Evolutionary conservation across 2,888 invertebrate genomes (phyloP).

Genomic region (Serripes groenlandicus): DNA sequence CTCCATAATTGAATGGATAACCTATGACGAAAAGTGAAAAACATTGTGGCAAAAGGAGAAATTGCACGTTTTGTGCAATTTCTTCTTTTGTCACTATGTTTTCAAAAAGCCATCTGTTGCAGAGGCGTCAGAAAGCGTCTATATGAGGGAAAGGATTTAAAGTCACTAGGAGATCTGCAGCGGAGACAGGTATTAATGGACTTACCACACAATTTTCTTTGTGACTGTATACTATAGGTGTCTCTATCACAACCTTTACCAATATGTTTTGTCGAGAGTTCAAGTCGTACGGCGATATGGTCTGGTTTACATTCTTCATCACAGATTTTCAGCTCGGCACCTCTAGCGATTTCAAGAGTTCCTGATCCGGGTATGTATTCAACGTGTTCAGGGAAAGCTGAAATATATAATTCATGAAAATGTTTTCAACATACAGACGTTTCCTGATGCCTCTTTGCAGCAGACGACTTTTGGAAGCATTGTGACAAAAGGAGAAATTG

Average conservation of each 20-base stretch:
- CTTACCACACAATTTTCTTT: slow-evolving; percentile 93
- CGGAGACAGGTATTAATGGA: no score
- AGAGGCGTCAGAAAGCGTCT: no score
- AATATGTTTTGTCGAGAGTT: slow-evolving; percentile 93
- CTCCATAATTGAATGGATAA: no score
- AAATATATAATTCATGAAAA: slow-evolving; percentile 58
- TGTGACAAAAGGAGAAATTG: no score
- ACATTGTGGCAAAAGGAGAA: no score
- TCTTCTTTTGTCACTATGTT: no score
- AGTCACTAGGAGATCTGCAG: no score
- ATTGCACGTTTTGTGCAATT: no score
- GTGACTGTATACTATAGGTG: slow-evolving; percentile 94
- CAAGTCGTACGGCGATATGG: slow-evolving; percentile 87
- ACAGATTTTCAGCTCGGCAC: slow-evolving; percentile 88
- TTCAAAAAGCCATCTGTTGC: no score
- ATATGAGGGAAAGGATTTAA: no score
- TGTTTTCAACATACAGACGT: neutral
- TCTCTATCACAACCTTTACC: slow-evolving; percentile 99
- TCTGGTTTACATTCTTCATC: slow-evolving; percentile 87
- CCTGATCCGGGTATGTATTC: slow-evolving; percentile 95
- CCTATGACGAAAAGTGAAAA: no score
- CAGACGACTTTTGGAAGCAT: no score
- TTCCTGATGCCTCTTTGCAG: neutral
- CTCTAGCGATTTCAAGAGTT: slow-evolving; percentile 93
- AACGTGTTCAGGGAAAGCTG: slow-evolving; percentile 93